Conservation (phyloP, 2,888 invertebrate genomes). For the Synanthedon formicaeformis region DNA sequence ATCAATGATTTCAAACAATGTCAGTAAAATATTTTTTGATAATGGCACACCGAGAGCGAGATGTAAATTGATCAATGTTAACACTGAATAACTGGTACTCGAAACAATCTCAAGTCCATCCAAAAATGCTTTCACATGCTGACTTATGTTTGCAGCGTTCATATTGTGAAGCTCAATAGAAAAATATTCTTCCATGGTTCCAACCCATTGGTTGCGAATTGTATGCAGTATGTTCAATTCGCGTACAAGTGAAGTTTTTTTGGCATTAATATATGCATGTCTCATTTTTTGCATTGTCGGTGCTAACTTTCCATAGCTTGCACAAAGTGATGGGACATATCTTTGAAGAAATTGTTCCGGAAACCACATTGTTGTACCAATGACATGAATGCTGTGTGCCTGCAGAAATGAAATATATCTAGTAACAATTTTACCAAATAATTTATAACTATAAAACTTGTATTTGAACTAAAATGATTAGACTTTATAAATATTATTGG, state of each 20-base stretch:
- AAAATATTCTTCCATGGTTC: constrained; percentile 48
- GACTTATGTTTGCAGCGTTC: constrained; percentile 54
- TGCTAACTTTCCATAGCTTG: constrained; percentile 56
- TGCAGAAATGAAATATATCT: constrained; percentile 23
- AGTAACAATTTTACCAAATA: neutral
- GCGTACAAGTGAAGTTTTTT: constrained; percentile 71
- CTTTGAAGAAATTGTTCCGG: constrained; percentile 84
- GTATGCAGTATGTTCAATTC: constrained; percentile 67
- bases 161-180: constrained; percentile 40
- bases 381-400: constrained; percentile 82
- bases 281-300: constrained; percentile 62
- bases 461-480: too few species aligned
- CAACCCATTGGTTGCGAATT: constrained; percentile 45
- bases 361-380: constrained; percentile 86
- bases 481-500: too few species aligned
- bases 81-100: constrained; percentile 66
- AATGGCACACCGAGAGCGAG: constrained; percentile 80
- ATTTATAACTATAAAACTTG: too few species aligned
- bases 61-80: constrained; percentile 75
- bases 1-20: constrained; percentile 85
- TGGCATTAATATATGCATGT: constrained; percentile 67
- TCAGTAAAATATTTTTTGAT: constrained; percentile 78
- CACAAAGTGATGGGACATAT: constrained; percentile 70
- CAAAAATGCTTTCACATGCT: constrained; percentile 47
- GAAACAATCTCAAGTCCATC: constrained; percentile 78